Percentiles rank a stretch among this genome's conserved stretches.
Conservation (phyloP, 1,140 invertebrate species). For the Streblospio benedicti region DNA sequence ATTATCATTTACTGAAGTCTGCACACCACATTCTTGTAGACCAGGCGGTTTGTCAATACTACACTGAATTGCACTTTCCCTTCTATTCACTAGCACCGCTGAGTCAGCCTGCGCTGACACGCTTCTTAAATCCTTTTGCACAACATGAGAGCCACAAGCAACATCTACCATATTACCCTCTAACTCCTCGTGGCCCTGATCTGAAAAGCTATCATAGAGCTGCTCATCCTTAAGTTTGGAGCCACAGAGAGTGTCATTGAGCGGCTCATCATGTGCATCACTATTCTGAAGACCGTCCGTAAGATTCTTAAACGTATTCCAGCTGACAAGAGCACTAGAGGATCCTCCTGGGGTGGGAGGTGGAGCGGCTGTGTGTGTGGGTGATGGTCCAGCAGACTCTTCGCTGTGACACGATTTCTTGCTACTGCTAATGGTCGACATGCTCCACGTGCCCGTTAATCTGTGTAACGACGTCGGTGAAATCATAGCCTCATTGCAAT, state of each 20-base stretch:
- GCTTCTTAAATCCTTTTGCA: too few species aligned
- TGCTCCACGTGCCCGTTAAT: conserved; percentile 9
- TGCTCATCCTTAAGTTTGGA: neutral
- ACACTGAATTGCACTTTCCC: too few species aligned
- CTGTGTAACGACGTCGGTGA: neutral
- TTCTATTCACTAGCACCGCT: too few species aligned
- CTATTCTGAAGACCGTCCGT: too few species aligned
- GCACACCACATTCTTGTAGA: conserved; percentile 7
- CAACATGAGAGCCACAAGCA: too few species aligned
- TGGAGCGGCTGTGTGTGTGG: neutral
- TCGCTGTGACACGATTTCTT: neutral
- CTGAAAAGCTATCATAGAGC: too few species aligned
- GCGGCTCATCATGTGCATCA: too few species aligned
- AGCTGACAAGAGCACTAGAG: neutral
- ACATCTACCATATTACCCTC: too few species aligned
- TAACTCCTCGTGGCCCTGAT: too few species aligned
- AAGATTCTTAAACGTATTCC: conserved; percentile 4
- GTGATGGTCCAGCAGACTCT: neutral
- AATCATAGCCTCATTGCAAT: conserved; percentile 9
- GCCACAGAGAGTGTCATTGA: neutral
- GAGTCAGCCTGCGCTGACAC: too few species aligned
- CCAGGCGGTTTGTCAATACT: neutral
- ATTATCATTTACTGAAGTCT: conserved; percentile 15
- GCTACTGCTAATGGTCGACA: neutral
- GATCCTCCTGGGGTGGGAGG: neutral